Evolutionary conservation across 2,797 vertebrate genomes (phyloP).

Genomic region (Smutsia gigantea): DNA sequence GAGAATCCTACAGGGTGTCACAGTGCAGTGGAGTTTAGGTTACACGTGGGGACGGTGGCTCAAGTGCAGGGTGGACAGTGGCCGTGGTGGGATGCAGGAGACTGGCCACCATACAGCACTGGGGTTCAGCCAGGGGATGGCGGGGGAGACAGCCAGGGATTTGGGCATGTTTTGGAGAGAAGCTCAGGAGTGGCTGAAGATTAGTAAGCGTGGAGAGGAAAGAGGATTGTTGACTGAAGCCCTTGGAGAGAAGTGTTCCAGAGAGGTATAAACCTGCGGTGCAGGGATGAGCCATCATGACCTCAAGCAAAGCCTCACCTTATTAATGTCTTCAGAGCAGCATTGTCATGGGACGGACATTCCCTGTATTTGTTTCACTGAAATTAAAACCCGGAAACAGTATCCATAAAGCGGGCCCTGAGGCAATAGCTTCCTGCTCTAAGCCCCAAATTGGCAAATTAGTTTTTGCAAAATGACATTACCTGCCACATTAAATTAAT

Average conservation of each 20-base stretch:
- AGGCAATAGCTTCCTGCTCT: neutral
- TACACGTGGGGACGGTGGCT: neutral
- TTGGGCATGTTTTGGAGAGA: neutral
- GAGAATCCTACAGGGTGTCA: no score
- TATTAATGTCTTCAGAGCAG: neutral
- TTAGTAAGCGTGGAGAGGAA: no score
- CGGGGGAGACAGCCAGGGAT: neutral
- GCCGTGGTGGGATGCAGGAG: rapidly evolving
- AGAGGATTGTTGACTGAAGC: neutral
- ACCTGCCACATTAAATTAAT: neutral
- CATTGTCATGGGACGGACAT: neutral
- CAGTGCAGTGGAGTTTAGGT: neutral
- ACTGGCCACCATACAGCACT: rapidly evolving
- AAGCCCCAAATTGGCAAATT: neutral
- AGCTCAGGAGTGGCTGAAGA: neutral
- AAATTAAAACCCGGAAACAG: conserved; percentile 53
- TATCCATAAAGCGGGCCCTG: neutral
- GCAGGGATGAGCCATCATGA: neutral
- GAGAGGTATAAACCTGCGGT: rapidly evolving
- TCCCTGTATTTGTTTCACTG: conserved; percentile 10
- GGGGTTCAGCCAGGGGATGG: rapidly evolving
- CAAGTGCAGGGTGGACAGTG: neutral
- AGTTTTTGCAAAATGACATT: neutral
- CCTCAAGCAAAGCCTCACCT: neutral
- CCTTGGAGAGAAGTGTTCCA: neutral